Conservation (phyloP, 2,888 invertebrate species). For the Sinotaia quadrata region DNA sequence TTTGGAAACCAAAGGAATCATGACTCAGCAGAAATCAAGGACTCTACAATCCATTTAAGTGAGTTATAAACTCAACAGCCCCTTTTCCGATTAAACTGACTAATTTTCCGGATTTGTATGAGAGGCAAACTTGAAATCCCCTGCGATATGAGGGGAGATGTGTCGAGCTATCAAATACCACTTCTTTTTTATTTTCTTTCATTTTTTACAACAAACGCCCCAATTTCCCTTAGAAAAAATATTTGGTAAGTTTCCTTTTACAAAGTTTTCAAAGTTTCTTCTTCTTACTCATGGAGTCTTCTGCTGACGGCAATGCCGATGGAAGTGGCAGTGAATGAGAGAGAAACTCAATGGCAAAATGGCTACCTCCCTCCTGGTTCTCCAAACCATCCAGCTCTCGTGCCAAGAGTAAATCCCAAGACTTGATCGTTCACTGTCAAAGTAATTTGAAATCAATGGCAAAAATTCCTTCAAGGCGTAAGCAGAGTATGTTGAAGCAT, state of each 20-base stretch:
- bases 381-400: not conserved
- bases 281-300: no score
- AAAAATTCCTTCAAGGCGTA: constrained; percentile 9
- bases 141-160: not conserved
- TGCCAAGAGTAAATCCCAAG: not conserved
- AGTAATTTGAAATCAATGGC: constrained; percentile 26
- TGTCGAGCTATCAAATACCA: no score
- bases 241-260: no score
- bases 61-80: not conserved
- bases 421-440: constrained; percentile 23
- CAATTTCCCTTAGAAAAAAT: no score
- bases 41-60: not conserved
- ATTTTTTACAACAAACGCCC: no score
- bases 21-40: no score
- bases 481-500: constrained; percentile 25
- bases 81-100: no score
- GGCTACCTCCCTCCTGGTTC: not conserved
- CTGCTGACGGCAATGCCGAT: not conserved
- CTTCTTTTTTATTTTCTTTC: no score
- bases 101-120: constrained; percentile 15
- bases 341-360: not conserved
- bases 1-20: no score
- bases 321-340: not conserved
- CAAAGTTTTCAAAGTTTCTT: no score
- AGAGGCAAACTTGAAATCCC: not conserved